Conservation (phyloP, 1,140 invertebrate genomes). For the Diabrotica virgifera region DNA sequence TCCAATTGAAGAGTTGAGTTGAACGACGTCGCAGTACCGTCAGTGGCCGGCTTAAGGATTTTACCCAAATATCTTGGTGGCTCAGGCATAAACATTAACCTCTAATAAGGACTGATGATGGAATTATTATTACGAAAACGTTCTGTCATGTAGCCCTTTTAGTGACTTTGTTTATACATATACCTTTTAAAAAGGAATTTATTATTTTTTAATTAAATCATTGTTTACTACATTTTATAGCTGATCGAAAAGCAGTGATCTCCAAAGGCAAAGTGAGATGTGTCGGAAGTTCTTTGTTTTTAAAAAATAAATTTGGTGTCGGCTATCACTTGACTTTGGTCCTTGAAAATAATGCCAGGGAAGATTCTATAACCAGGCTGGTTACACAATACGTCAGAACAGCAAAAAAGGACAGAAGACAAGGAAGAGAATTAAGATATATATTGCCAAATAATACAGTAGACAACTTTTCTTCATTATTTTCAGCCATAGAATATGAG, state of each 20-base stretch:
- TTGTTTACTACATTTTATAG: constrained; percentile 36
- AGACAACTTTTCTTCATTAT: constrained; percentile 69
- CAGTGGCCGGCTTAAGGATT: no score
- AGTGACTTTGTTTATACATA: no score
- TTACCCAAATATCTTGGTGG: no score
- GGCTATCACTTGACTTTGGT: constrained; percentile 73
- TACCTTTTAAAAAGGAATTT: no score
- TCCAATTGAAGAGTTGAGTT: no score
- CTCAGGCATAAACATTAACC: no score
- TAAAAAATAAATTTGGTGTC: constrained; percentile 86
- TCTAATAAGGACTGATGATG: no score
- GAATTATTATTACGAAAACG: no score
- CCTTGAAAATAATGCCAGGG: constrained; percentile 38
- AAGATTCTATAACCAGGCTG: constrained; percentile 50
- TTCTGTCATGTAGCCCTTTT: no score
- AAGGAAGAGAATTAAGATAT: constrained; percentile 72
- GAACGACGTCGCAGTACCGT: no score
- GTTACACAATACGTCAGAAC: constrained; percentile 65
- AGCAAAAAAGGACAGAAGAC: constrained; percentile 66
- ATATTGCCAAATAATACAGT: constrained; percentile 73
- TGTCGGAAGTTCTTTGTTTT: constrained; percentile 77
- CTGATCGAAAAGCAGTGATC: constrained; percentile 76
- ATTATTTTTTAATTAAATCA: no score
- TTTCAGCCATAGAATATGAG: constrained; percentile 71
- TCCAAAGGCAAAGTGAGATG: constrained; percentile 72